Evolutionary conservation across 2,113 vertebrate genomes (phyloP).

Genomic region (Spea bombifrons): DNA sequence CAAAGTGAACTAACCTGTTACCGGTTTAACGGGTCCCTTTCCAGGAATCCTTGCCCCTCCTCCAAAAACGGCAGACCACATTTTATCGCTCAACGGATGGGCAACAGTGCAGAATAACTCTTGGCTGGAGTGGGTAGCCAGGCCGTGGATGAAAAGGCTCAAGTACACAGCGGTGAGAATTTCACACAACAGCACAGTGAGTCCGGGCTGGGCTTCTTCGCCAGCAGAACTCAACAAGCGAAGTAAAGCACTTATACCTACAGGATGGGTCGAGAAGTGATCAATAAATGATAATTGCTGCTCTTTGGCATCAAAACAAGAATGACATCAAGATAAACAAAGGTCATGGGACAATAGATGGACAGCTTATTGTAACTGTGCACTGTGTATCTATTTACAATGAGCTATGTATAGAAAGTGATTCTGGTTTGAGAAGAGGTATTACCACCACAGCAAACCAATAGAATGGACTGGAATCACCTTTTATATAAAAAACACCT

Average conservation of each 20-base stretch:
- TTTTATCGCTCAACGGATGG: slow-evolving; percentile 88
- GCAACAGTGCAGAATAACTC: slow-evolving; percentile 87
- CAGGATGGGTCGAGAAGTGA: slow-evolving; percentile 5
- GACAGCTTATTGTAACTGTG: too few species aligned
- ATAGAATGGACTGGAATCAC: too few species aligned
- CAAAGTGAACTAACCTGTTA: slow-evolving; percentile 69
- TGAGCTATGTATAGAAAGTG: too few species aligned
- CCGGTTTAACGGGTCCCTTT: slow-evolving; percentile 64
- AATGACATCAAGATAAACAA: too few species aligned
- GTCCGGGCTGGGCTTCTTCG: slow-evolving; percentile 86
- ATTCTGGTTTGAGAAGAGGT: too few species aligned
- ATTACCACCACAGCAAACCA: too few species aligned
- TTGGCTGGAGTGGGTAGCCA: slow-evolving; percentile 92
- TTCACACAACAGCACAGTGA: slow-evolving; percentile 90
- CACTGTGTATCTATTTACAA: too few species aligned
- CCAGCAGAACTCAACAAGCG: slow-evolving; percentile 80
- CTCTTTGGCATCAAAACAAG: too few species aligned
- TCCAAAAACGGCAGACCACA: slow-evolving; percentile 92
- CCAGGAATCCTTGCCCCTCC: slow-evolving; percentile 75
- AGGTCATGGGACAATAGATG: too few species aligned
- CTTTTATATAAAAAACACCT: too few species aligned
- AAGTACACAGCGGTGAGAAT: slow-evolving; percentile 92
- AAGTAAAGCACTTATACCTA: slow-evolving; percentile 79
- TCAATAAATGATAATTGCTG: too few species aligned
- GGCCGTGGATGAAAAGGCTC: slow-evolving; percentile 90